These are phyloP conservation scores for Chorisops tibialis DNA, from an alignment of 2,888 invertebrate genomes.

Conservation along the genomic window DNA sequence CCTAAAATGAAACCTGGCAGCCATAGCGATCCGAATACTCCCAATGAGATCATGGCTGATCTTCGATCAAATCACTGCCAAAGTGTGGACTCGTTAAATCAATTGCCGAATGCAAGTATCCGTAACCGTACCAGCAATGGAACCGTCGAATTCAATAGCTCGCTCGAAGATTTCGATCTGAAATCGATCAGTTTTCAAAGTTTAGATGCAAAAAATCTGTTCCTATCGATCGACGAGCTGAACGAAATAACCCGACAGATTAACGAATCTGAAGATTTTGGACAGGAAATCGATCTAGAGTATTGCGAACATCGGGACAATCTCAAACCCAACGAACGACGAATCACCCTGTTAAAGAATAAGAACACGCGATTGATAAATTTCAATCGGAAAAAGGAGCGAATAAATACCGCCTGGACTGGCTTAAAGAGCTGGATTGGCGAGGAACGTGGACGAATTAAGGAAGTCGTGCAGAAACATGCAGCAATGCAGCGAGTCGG, in stretches of 20 bases:
- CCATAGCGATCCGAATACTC: constrained; percentile 43
- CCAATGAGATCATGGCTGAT: constrained; percentile 35
- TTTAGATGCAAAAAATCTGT: constrained; percentile 47
- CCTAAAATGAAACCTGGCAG: constrained; percentile 31
- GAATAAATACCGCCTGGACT: constrained; percentile 49
- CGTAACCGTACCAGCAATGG: constrained; percentile 31
- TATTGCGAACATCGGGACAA: constrained; percentile 51
- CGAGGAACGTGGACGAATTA: constrained; percentile 47
- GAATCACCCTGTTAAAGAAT: constrained; percentile 50
- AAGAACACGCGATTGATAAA: constrained; percentile 47
- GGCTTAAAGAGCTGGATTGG: constrained; percentile 52
- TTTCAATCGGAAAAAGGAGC: constrained; percentile 49
- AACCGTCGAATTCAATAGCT: constrained; percentile 37
- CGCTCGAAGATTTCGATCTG: constrained; percentile 47
- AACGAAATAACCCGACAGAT: constrained; percentile 51
- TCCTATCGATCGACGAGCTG: constrained; percentile 51
- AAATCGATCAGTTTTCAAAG: constrained; percentile 52
- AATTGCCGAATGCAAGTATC: constrained; percentile 1
- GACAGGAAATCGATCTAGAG: constrained; percentile 47
- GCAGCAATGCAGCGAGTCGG: constrained; percentile 47
- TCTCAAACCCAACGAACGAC: constrained; percentile 47
- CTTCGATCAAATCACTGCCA: constrained; percentile 41
- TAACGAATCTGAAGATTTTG: constrained; percentile 50
- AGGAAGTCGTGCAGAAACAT: constrained; percentile 49
- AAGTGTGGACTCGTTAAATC: constrained; percentile 44